Conservation (phyloP, 2,888 invertebrate genomes). For the Merodon equestris region DNA sequence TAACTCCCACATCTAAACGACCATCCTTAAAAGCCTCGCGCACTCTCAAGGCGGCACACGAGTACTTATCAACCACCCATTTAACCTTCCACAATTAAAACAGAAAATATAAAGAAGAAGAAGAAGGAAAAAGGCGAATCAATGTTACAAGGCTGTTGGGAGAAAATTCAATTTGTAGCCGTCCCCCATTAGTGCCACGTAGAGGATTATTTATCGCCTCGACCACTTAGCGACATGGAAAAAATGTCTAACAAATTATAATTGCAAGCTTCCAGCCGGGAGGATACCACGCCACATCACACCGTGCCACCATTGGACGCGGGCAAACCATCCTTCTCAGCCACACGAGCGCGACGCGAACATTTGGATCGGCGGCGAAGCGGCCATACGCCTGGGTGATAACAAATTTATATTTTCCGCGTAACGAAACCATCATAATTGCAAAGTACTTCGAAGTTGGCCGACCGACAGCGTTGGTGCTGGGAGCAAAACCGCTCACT, state of each 20-base stretch:
- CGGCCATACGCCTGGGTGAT: constrained; percentile 40
- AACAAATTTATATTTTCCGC: constrained; percentile 66
- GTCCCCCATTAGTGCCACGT: constrained; percentile 57
- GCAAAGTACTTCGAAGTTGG: constrained; percentile 65
- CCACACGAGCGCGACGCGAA: no score
- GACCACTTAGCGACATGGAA: constrained; percentile 64
- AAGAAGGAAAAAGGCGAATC: no score
- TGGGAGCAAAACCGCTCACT: constrained; percentile 45
- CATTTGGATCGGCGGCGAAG: no score
- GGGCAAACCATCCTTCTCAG: background rate
- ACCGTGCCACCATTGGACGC: constrained; percentile 1
- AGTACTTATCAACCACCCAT: background rate
- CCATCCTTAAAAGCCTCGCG: no score
- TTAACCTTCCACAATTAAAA: background rate
- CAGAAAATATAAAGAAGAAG: no score
- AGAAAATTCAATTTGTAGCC: constrained; percentile 63
- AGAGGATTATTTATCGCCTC: constrained; percentile 62
- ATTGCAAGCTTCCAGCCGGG: constrained; percentile 52
- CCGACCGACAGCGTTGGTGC: constrained; percentile 47
- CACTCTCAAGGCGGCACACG: no score
- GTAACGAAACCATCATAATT: constrained; percentile 68
- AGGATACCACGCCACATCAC: background rate
- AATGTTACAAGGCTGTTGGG: background rate
- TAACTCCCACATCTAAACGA: no score
- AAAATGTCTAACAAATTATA: constrained; percentile 62